Percentiles rank a stretch among this genome's conserved stretches.
phyloP scores from a whole-genome alignment of 2,888 invertebrate genomes.

The Andrena bicolor region DNA sequence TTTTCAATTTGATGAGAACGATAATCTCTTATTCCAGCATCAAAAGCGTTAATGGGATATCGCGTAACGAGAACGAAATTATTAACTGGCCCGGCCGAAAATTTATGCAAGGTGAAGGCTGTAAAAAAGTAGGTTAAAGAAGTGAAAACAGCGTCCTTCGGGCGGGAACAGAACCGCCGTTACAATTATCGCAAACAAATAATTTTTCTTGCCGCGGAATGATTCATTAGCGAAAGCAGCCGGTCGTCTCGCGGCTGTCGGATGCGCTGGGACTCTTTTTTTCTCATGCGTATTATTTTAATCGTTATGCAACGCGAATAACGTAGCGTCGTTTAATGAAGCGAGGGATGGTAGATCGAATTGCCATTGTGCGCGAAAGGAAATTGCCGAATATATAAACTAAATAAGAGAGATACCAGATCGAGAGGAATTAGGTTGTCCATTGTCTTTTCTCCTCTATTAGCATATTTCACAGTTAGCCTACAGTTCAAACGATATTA shows the following conservation, averaged over 20 bases:
- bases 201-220: constrained; percentile 16
- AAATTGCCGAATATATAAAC: constrained; percentile 2
- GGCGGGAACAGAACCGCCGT: constrained; percentile 7
- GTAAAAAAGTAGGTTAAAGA: constrained; percentile 50
- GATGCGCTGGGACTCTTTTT: not conserved
- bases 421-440: not conserved
- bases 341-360: not conserved
- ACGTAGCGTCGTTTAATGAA: not conserved
- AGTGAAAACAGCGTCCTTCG: constrained; percentile 53
- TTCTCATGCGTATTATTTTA: not conserved
- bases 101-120: constrained; percentile 44
- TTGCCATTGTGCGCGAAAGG: not conserved
- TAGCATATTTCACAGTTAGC: not conserved
- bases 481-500: not conserved
- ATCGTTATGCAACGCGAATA: not conserved
- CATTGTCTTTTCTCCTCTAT: not conserved
- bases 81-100: constrained; percentile 40
- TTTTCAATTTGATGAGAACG: constrained; percentile 45
- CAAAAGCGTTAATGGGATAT: constrained; percentile 42
- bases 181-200: constrained; percentile 46
- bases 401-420: not conserved
- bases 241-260: not conserved
- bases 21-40: constrained; percentile 42
- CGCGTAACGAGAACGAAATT: constrained; percentile 50
- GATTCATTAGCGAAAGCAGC: constrained; percentile 46